Conservation (phyloP, 2,888 invertebrate genomes). For the Caenorhabditis plicata region DNA sequence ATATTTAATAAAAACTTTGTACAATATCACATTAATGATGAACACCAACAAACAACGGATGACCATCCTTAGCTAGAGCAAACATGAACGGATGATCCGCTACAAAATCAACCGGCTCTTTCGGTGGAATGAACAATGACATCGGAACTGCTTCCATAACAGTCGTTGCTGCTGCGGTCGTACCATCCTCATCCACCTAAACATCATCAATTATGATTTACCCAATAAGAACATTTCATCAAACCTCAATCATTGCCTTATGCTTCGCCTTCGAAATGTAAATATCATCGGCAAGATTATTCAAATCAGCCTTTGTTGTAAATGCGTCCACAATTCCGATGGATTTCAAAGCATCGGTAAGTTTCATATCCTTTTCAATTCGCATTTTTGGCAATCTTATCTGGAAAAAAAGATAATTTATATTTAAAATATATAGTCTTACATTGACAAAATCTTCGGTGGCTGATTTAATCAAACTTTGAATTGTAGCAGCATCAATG, state of each 20-base stretch:
- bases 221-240: too few species aligned
- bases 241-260: slow-evolving; percentile 55
- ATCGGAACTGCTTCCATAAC: slow-evolving; percentile 21
- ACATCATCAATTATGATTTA: neutral
- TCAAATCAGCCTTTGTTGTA: slow-evolving; percentile 16
- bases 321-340: slow-evolving; percentile 24
- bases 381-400: slow-evolving; percentile 22
- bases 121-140: neutral
- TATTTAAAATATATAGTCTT: too few species aligned
- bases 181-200: slow-evolving; percentile 48
- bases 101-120: slow-evolving; percentile 20
- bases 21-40: neutral
- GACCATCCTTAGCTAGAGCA: slow-evolving; percentile 18
- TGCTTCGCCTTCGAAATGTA: slow-evolving; percentile 50
- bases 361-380: slow-evolving; percentile 11
- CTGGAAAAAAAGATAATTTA: slow-evolving; percentile 14
- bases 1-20: too few species aligned
- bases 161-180: slow-evolving; percentile 48
- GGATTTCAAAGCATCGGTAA: slow-evolving; percentile 7
- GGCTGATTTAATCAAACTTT: neutral
- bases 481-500: slow-evolving; percentile 4
- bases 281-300: slow-evolving; percentile 23
- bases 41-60: slow-evolving; percentile 30
- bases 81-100: slow-evolving; percentile 52
- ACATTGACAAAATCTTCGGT: neutral